Conservation (phyloP, 2,888 invertebrate genomes). For the Calameuta idolon region DNA sequence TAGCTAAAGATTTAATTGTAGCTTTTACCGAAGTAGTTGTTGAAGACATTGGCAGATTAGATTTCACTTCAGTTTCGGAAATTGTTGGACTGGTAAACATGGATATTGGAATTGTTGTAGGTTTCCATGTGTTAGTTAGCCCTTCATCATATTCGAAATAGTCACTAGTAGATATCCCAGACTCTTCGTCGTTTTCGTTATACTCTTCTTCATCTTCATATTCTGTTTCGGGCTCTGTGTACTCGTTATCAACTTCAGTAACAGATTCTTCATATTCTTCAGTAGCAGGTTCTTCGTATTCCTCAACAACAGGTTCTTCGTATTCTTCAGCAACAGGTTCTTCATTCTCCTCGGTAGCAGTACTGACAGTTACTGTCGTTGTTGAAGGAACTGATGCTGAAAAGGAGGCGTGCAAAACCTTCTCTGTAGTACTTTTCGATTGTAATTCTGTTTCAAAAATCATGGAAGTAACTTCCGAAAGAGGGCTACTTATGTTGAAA, state of each 20-base stretch:
- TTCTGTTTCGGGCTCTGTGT: neutral
- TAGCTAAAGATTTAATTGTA: too few species aligned
- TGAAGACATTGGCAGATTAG: too few species aligned
- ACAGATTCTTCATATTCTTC: neutral
- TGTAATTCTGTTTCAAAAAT: constrained; percentile 7
- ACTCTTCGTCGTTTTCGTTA: neutral
- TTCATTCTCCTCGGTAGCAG: neutral
- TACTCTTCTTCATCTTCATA: neutral
- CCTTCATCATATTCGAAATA: too few species aligned
- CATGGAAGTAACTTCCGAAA: neutral
- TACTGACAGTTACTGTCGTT: neutral
- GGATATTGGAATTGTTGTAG: too few species aligned
- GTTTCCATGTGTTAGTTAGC: too few species aligned
- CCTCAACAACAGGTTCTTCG: too few species aligned
- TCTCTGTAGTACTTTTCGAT: constrained; percentile 12
- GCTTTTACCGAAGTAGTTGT: too few species aligned
- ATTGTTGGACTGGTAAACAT: too few species aligned
- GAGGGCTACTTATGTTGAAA: neutral
- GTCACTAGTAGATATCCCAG: neutral
- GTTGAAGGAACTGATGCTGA: neutral
- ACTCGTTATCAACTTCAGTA: neutral
- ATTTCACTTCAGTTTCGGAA: too few species aligned
- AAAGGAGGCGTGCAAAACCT: neutral
- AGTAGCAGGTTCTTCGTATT: neutral
- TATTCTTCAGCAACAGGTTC: neutral